Evolutionary conservation across 2,888 invertebrate genomes (phyloP).

Genomic region (Agapostemon virescens): DNA sequence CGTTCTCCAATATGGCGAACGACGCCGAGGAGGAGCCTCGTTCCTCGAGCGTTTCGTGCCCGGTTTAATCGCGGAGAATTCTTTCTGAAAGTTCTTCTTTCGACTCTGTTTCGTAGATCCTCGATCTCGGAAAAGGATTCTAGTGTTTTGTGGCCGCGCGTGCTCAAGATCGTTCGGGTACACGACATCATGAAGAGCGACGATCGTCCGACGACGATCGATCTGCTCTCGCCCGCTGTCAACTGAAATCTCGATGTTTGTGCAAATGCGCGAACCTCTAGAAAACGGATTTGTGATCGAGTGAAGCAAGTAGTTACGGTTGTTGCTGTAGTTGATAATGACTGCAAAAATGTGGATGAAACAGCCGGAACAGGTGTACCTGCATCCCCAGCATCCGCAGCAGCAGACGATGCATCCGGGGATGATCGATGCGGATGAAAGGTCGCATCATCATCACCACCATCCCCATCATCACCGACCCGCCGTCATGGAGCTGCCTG

Average conservation of each 20-base stretch:
- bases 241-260: neutral
- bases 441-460: constrained; percentile 50
- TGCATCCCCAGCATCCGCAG: constrained; percentile 58
- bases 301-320: neutral
- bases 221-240: neutral
- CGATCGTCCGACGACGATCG: constrained; percentile 15
- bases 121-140: neutral
- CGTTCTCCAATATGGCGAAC: constrained; percentile 52
- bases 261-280: constrained; percentile 6
- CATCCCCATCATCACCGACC: constrained; percentile 57
- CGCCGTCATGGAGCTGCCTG: constrained; percentile 65
- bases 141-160: neutral
- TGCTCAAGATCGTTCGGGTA: neutral
- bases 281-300: neutral
- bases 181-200: neutral
- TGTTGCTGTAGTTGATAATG: neutral
- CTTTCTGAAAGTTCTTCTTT: too few relatives aligned
- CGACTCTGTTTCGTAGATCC: neutral
- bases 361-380: constrained; percentile 57
- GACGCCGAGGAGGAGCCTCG: constrained; percentile 41
- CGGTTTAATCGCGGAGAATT: neutral
- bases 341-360: constrained; percentile 65
- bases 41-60: neutral
- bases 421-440: constrained; percentile 52
- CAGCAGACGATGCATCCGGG: constrained; percentile 61